Conservation (phyloP, 1,140 invertebrate genomes). For the Drosophila fuyamai region DNA sequence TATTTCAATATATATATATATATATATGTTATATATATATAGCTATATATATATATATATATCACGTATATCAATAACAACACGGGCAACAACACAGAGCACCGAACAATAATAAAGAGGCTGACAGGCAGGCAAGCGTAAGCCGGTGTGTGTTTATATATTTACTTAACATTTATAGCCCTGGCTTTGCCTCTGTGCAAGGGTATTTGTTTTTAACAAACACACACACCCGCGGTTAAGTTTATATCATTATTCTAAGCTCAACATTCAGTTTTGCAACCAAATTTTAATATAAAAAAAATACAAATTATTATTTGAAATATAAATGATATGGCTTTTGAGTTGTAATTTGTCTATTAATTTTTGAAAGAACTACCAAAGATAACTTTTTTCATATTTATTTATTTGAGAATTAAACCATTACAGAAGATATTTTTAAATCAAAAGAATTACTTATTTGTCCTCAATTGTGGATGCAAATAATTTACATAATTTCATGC, state of each 20-base stretch:
- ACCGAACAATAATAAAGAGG: conserved; percentile 61
- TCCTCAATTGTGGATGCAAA: conserved; percentile 2
- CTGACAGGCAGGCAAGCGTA: conserved; percentile 66
- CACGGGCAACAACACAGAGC: conserved; percentile 63
- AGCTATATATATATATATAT: neutral
- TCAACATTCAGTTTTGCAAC: neutral
- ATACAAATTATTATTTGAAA: too few species aligned
- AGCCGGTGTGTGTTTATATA: conserved; percentile 64
- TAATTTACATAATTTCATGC: conserved; percentile 58
- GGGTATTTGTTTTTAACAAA: conserved; percentile 39
- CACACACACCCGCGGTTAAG: neutral
- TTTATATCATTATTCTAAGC: neutral
- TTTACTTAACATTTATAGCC: conserved; percentile 57
- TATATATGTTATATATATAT: neutral
- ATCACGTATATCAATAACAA: conserved; percentile 68
- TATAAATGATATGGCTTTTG: too few species aligned
- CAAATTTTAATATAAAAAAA: neutral
- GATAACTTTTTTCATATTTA: too few species aligned
- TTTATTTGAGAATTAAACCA: neutral
- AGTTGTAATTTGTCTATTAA: too few species aligned
- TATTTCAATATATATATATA: neutral
- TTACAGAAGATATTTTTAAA: neutral
- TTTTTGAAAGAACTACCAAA: too few species aligned
- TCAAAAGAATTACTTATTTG: neutral
- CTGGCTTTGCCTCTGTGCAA: conserved; percentile 21